Base-by-base conservation (phyloP, 2,113 vertebrate species). In the Saimiri boliviensis region DNA sequence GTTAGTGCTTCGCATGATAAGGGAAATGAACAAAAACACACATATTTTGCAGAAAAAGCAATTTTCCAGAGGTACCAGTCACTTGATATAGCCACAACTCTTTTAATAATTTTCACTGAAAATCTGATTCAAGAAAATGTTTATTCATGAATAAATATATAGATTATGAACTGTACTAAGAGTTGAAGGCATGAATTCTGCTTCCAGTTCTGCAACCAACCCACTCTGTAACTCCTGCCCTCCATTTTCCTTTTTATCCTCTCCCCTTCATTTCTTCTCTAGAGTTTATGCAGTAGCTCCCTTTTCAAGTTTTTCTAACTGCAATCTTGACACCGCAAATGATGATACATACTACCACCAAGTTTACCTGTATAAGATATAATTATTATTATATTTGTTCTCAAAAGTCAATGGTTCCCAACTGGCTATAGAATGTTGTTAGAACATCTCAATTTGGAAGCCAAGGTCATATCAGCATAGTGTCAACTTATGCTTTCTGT, bases 1-100 rank as follows among this genome's bases (percentile, higher is more conserved):
- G 60, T 60, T 80, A 86, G 58, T 74, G 83, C 2, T 56, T 47
- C 47, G 98, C 37, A 77, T 96, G 95, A 47, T 40, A 89, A 96
- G 40, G 42, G 21, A 94, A 88, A 89, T 73, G 40, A 93, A 91
- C 13, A 95, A 70, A 81, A 70, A 84, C 20, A 83, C 49, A 97
- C n/a, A 81, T 42, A 83, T 60, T 17, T 79, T 84, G 16, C 6
- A 60, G 23, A 79, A 74, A 88, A 68, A 27, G 25, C 49, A 63
- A 84, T 92, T 92, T 97, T 85, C 25, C n/a, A 79, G 13, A 79
- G 70, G 49, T 74, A 87, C 1, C 8, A 40, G 21, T 56, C 45
- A 63, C 32, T 80, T 93, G 37, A 56, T 82, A 66, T 35, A 88
- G 30, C 6, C 42, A 80, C 1, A 11, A 0, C 0, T 37, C 79